These are phyloP conservation scores for Formica aserva DNA, from an alignment of 2,888 invertebrate genomes.

Conservation along the genomic window DNA sequence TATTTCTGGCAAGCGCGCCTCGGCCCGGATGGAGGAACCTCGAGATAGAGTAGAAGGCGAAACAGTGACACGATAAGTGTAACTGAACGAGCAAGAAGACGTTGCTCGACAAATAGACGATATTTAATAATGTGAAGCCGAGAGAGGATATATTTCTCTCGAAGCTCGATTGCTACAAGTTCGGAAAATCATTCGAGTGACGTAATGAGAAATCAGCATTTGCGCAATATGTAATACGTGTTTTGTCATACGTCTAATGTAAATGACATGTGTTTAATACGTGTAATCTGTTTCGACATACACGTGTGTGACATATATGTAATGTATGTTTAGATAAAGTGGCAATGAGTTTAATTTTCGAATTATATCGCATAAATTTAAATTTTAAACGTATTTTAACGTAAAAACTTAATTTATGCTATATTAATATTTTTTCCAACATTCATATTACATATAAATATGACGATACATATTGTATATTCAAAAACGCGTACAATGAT, in stretches of 20 bases:
- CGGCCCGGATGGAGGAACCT: constrained; percentile 13
- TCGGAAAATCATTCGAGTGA: constrained; percentile 8
- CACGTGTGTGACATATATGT: neutral
- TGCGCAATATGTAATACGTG: neutral
- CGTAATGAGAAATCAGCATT: constrained; percentile 23
- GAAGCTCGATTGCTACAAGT: neutral
- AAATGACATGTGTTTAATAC: constrained; percentile 23
- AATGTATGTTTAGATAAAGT: neutral
- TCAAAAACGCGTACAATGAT: neutral
- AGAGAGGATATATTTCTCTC: constrained; percentile 6
- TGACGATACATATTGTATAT: neutral
- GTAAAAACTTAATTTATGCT: neutral
- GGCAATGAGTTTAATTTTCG: neutral
- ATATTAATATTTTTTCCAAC: neutral
- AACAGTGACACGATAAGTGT: constrained; percentile 47
- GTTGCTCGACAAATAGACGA: constrained; percentile 56
- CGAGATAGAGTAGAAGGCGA: constrained; percentile 35
- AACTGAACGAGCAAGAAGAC: constrained; percentile 41
- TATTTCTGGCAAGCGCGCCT: constrained; percentile 79
- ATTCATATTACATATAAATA: neutral
- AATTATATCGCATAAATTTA: neutral
- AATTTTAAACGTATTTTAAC: constrained; percentile 1
- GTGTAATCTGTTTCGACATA: neutral
- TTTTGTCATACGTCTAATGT: constrained; percentile 27
- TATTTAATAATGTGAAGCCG: constrained; percentile 57